Base-by-base conservation (phyloP, 2,797 vertebrate genomes). In the Neosilurus mollespiculum region DNA sequence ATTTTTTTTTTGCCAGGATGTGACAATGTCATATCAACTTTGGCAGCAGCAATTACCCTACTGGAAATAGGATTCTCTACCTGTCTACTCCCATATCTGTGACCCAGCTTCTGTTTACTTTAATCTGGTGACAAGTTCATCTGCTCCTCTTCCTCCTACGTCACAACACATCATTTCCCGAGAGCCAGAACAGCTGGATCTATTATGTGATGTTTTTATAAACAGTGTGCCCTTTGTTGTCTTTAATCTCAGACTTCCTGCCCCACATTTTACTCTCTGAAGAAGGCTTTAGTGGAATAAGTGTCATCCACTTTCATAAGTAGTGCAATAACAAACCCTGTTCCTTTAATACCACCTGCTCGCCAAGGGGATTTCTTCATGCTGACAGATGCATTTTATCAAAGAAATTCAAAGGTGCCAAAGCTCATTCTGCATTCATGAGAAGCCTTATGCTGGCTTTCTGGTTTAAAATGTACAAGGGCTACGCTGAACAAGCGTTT, bases 361-460 rank as follows among this genome's bases (percentile, higher is more conserved):
- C 71, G 59, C 54, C 69, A 78, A 79, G 78, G 78, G 81, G 70
- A 70, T 86, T 85, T 66, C 76, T 81, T 81, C 49, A 82, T 81
- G 75, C 81, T 78, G 85, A 81, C 73, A 78, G 75, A 85, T 80
- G 87, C 72, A 53, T 81, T 83, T 85, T 78, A 72, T 85, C 83
- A 86, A 79, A 86, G 83, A 81, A 82, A 83, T 86, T 81, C 64
- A 85, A 87, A 65, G 84, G 86, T 82, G 80, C 79, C 77, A 69
- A 81, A 81, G 62, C 86, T 87, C 76, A 88, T 88, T 87, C 37
- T 59, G 83, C 71, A 87, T 89, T 87, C 87, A 78, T 71, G 80
- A 84, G 71, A 76, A 80, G 75, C 26, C 80, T 53, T 70, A 64
- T 70, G 67, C 66, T 84, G 80, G 79, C 76, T 75, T 84, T 61